Base-by-base conservation (phyloP, 2,797 vertebrate species). In the Hippocampus kuda region DNA sequence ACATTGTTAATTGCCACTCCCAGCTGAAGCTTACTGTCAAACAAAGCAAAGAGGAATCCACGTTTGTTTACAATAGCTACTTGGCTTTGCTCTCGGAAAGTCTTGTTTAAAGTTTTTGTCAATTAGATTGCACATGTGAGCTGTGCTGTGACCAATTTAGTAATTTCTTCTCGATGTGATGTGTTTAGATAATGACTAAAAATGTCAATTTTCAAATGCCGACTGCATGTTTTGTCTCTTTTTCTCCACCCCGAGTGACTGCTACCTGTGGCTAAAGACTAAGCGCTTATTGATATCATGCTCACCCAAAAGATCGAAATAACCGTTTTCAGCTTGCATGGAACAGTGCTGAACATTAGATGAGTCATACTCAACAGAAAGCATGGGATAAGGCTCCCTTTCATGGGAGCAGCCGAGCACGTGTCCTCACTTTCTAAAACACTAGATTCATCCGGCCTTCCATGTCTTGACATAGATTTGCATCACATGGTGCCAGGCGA, bases 281-380 rank as follows among this genome's bases (percentile, higher is more conserved):
- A 42, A 62, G 61, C 9, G 4, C n/a, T 64, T 24, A 1, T 22
- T 24, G 41, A 13, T 24, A 68, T 67, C 0, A 22, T 60, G 68
- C 57, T 16, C 5, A 18, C 57, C 26, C 26, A 59, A 59, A 27
- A 59, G 27, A 30, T 16, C 15, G 13, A 13, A 5, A 34, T 3
- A 22, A 61, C 30, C 22, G 1, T 18, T 38, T 66, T n/a, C 46
- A 4, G 1, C 59, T 42, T 73, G 76, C 41, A 75, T 72, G 72
- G 49, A 72, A 72, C 71, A 73, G 75, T 70, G 65, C 69, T 71
- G 75, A 27, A 67, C n/a, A 10, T 65, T 30, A 27, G 7, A 72
- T 68, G 56, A 83, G 72, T 66, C 75, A 66, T n/a, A 65, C 72
- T 74, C 64, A 60, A 46, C 26, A 49, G 26, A 53, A 62, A 74